Percentiles rank a stretch among this genome's conserved stretches.
phyloP scores from a whole-genome alignment of 2,797 vertebrate species.

The Galaxias olidus region DNA sequence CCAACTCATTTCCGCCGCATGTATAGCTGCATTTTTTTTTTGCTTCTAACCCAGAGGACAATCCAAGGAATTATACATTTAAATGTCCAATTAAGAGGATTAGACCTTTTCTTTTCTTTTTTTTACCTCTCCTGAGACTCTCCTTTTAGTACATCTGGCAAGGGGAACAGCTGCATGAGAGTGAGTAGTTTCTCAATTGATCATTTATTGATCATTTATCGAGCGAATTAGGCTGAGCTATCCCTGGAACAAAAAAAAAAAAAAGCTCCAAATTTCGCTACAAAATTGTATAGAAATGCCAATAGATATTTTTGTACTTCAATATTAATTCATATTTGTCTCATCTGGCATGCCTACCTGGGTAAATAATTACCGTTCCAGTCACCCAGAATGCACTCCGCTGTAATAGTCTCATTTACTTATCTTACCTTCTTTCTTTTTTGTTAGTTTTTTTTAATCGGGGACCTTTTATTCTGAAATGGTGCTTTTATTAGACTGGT shows the following conservation, averaged over 20 bases:
- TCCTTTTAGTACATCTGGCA: slow-evolving; percentile 37
- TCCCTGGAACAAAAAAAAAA: too few relatives aligned
- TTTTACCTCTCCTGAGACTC: slow-evolving; percentile 37
- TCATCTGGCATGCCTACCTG: slow-evolving; percentile 74
- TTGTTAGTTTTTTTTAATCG: slow-evolving; percentile 75
- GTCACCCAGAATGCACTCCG: slow-evolving; percentile 80
- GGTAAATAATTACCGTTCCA: slow-evolving; percentile 47
- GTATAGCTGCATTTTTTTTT: slow-evolving; percentile 41
- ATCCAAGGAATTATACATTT: slow-evolving; percentile 56
- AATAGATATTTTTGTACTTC: slow-evolving; percentile 51
- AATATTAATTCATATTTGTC: slow-evolving; percentile 53
- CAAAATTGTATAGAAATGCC: slow-evolving; percentile 61
- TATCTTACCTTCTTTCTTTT: neutral
- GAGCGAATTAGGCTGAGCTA: slow-evolving; percentile 10
- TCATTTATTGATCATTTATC: slow-evolving; percentile 47
- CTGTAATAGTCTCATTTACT: slow-evolving; percentile 87
- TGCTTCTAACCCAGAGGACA: slow-evolving; percentile 60
- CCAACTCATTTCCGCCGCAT: slow-evolving; percentile 28
- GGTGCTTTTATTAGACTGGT: slow-evolving; percentile 93
- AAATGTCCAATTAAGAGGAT: slow-evolving; percentile 43
- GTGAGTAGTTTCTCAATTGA: slow-evolving; percentile 44
- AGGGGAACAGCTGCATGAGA: slow-evolving; percentile 47
- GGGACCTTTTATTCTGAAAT: slow-evolving; percentile 83
- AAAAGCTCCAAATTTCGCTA: too few relatives aligned
- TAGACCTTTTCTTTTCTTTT: slow-evolving; percentile 41